These are phyloP conservation scores for Egretta garzetta DNA, from an alignment of 2,113 vertebrate species.

Conservation along the genomic window DNA sequence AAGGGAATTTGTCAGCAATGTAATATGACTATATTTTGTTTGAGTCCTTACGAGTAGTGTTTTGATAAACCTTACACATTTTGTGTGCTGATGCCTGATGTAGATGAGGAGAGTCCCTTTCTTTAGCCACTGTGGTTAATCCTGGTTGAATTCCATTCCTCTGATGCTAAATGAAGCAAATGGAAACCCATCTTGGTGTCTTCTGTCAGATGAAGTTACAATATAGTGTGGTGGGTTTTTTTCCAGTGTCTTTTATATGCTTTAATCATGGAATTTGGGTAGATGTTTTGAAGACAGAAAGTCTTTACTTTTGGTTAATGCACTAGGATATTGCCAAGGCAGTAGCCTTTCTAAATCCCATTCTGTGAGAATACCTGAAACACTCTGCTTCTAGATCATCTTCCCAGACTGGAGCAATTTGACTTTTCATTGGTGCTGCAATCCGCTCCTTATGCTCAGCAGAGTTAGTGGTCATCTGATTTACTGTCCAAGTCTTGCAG, in stretches of 20 bases:
- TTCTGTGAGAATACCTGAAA: neutral
- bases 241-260: neutral
- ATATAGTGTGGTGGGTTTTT: neutral
- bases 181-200: neutral
- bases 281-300: neutral
- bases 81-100: neutral
- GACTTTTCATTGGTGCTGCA: neutral
- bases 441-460: neutral
- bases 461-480: neutral
- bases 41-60: neutral
- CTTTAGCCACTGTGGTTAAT: neutral
- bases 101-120: neutral
- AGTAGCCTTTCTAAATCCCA: neutral
- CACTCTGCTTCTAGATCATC: neutral
- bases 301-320: neutral
- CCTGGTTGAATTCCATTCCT: conserved; percentile 30
- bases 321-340: neutral
- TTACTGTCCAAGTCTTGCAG: neutral
- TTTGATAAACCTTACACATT: neutral
- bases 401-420: neutral
- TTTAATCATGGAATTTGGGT: neutral
- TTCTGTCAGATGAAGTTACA: neutral
- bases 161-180: conserved; percentile 5
- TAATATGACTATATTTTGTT: neutral
- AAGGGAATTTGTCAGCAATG: neutral